phyloP scores from a whole-genome alignment of 2,113 vertebrate genomes.

The Bothrops jararaca region DNA sequence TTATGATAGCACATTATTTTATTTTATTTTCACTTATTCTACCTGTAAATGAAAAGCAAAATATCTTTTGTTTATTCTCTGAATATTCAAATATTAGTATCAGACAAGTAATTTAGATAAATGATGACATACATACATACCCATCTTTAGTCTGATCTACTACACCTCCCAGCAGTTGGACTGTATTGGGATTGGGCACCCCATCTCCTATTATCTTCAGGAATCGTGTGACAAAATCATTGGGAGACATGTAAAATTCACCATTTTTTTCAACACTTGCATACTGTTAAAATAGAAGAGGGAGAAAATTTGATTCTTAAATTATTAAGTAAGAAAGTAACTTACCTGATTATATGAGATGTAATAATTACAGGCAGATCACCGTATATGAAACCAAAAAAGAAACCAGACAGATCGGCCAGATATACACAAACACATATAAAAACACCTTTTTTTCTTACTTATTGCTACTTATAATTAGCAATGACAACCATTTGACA shows the following conservation, averaged over 20 bases:
- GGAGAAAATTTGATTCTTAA: slow-evolving; percentile 25
- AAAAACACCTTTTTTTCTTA: neutral
- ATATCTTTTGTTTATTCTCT: neutral
- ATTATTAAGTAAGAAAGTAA: neutral
- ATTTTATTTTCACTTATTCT: slow-evolving; percentile 5
- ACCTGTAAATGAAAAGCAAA: neutral
- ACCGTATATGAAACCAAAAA: neutral
- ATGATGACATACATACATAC: slow-evolving; percentile 63
- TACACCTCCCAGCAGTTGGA: slow-evolving; percentile 79
- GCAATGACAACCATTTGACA: neutral
- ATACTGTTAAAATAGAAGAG: slow-evolving; percentile 70
- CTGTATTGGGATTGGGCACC: slow-evolving; percentile 73
- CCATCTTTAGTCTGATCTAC: slow-evolving; percentile 88
- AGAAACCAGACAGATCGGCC: neutral
- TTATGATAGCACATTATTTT: neutral
- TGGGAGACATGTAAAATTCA: slow-evolving; percentile 81
- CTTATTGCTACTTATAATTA: neutral
- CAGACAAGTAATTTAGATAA: slow-evolving; percentile 10
- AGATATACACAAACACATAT: neutral
- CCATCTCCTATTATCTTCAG: slow-evolving; percentile 79
- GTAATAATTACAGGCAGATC: neutral
- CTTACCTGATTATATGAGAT: neutral
- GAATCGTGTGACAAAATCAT: slow-evolving; percentile 82
- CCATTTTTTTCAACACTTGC: slow-evolving; percentile 84
- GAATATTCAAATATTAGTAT: neutral